Conservation (phyloP, 23 tunicate genomes). For the Trididemnum clinides region DNA sequence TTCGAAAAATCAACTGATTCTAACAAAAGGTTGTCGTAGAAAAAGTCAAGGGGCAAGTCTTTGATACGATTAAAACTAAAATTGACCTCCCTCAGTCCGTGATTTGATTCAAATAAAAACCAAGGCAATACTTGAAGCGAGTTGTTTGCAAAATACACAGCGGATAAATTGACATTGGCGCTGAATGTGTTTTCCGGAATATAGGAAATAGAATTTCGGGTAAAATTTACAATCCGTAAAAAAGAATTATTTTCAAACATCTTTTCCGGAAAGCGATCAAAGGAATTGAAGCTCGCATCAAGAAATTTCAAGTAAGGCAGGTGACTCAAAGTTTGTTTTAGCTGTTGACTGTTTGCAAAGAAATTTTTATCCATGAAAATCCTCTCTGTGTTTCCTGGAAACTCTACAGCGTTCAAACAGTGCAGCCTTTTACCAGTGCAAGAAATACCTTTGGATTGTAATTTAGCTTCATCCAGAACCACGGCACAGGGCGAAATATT, state of each 20-base stretch:
- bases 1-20: not conserved
- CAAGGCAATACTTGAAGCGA: not conserved
- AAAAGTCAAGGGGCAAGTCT: constrained; percentile 2
- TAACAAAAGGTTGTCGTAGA: not conserved
- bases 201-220: not conserved
- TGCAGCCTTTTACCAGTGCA: not conserved
- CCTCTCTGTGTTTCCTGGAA: not conserved
- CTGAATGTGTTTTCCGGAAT: constrained; percentile 6
- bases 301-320: not conserved
- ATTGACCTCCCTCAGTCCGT: not conserved
- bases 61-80: not conserved
- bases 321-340: constrained; percentile 3
- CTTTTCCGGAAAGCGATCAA: not conserved
- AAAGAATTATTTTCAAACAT: not conserved
- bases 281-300: not conserved
- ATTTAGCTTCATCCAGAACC: not conserved
- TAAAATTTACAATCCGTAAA: not conserved
- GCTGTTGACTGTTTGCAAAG: not conserved
- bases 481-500: not conserved
- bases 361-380: not conserved
- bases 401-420: not conserved
- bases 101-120: not conserved
- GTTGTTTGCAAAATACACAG: not conserved
- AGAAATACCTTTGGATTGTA: not conserved
- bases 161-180: not conserved